Conservation (phyloP, 2,797 vertebrate species). For the Micromesistius poutassou region DNA sequence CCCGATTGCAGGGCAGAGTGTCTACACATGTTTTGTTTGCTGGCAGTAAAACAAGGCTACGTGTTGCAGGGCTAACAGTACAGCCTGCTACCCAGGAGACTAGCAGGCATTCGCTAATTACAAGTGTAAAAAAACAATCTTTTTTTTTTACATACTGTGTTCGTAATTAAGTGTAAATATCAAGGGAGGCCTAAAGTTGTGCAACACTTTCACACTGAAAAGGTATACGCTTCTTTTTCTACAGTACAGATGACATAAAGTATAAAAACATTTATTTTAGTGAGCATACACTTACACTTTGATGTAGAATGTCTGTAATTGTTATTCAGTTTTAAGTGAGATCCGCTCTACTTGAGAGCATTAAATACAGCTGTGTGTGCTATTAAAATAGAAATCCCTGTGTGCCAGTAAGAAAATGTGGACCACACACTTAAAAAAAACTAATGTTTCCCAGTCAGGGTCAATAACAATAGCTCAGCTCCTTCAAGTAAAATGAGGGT, state of each 20-base stretch:
- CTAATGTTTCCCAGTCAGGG: background rate
- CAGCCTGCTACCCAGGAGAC: background rate
- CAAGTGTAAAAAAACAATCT: background rate
- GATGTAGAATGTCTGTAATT: background rate
- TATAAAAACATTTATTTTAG: background rate
- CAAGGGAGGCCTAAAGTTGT: background rate
- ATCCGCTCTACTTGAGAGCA: background rate
- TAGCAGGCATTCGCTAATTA: background rate
- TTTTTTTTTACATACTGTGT: background rate
- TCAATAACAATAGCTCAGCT: background rate
- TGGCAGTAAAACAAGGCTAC: background rate
- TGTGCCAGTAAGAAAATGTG: background rate
- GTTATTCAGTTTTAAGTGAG: background rate
- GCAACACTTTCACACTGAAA: background rate
- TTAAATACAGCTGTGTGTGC: background rate
- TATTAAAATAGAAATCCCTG: background rate
- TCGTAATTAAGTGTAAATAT: background rate
- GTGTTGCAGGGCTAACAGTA: background rate
- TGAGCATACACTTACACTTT: too few relatives aligned
- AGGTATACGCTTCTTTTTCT: background rate
- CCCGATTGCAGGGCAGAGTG: background rate
- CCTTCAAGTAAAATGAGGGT: background rate
- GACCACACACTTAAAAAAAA: background rate
- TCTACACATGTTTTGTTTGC: background rate
- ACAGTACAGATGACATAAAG: background rate